These are phyloP conservation scores for Actinemys pallida DNA, from an alignment of 2,113 vertebrate genomes.

Conservation along the genomic window DNA sequence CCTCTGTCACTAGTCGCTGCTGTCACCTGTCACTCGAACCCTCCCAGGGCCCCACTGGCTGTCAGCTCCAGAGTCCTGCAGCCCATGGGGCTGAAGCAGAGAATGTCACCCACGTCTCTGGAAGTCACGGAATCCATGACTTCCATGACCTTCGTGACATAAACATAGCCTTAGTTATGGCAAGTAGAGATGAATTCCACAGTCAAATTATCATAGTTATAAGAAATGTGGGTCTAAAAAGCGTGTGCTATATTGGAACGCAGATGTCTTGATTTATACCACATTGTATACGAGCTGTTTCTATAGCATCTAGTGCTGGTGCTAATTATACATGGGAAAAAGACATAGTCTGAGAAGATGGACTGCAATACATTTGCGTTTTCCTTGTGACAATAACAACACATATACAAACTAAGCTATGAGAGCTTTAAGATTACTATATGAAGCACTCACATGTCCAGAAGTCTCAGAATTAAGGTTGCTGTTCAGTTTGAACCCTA, in stretches of 20 bases:
- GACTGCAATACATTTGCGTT: rapidly evolving
- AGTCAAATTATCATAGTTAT: not conserved
- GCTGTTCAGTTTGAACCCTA: not conserved
- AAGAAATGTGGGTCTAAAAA: not conserved
- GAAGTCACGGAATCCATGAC: no score
- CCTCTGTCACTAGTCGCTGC: no score
- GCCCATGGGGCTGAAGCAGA: no score
- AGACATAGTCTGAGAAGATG: not conserved
- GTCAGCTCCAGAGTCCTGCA: no score
- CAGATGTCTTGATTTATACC: not conserved
- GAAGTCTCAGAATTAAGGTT: not conserved
- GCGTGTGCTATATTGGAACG: rapidly evolving
- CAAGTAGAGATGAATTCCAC: not conserved
- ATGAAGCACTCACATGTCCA: not conserved
- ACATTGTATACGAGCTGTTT: not conserved
- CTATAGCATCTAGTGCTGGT: rapidly evolving
- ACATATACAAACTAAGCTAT: rapidly evolving
- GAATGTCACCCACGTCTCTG: no score
- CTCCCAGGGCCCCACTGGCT: no score
- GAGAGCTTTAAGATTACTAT: not conserved
- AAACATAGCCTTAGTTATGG: rapidly evolving
- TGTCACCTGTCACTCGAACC: no score
- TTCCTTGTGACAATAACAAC: not conserved
- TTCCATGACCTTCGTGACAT: no score
- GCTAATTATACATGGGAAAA: not conserved